Evolutionary conservation across 1,140 invertebrate species (phyloP), one percentile per base, ranked within the genome.

Genomic region (Drosophila tani): DNA sequence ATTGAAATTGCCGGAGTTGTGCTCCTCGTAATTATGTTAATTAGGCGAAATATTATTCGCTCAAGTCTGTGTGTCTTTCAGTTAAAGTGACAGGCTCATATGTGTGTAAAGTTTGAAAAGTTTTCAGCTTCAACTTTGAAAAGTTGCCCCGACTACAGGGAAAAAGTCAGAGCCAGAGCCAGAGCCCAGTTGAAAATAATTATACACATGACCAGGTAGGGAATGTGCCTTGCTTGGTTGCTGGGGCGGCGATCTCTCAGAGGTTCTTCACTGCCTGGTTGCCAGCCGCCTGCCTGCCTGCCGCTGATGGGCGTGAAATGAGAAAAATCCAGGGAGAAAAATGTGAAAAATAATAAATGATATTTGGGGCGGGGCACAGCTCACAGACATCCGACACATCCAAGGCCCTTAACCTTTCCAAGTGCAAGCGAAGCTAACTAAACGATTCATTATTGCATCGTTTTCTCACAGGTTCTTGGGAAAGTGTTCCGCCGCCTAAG

Each of bases 1-100:
- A 87, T 87, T 77, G 76, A 80, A 88, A 83, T 83, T 79, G 65
- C 56, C 40, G 64, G 46, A 74, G 51, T 66, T 80, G 5, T 6
- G 82, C 81, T 68, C 62, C 81, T 68, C 58, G 86, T 88, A 88
- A 87, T 88, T 87, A 87, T 83, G 80, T 68, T 87, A 82, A 88
- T 86, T 83, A 70, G 57, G 76, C 84, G 81, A 81, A 78, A 75
- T 85, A 69, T 59, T 66, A 58, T 57, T 32, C 65, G 35, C 57
- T 11, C 43, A n/a, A 50, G 50, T 53, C 49, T 35, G 63, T 56
- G 43, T 59, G 56, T 64, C 15, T 56, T 78, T 84, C 71, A 74
- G 79, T 75, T 78, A 67, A 87, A 88, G 70, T 81, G 84, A 87
- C 83, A 87, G 83, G 84, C 75, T 62, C 68, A 46, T 47, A 81